Evolutionary conservation across 2,113 vertebrate species (phyloP).

Genomic region (Ondatra zibethicus): DNA sequence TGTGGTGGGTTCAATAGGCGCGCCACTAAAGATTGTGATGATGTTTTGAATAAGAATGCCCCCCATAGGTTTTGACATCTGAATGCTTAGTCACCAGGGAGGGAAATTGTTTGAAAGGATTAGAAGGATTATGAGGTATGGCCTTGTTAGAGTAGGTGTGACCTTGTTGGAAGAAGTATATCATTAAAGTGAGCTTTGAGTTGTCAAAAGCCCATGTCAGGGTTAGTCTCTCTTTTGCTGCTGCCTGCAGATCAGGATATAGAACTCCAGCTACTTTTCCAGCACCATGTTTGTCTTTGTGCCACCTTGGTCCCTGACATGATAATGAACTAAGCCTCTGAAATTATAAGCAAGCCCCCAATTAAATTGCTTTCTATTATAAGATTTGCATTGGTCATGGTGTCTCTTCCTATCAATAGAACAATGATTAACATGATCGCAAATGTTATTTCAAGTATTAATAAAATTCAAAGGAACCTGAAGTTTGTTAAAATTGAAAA

Average conservation of each 20-base stretch:
- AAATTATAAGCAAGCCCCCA: neutral
- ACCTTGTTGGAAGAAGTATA: neutral
- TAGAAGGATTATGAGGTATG: neutral
- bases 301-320: too few relatives aligned
- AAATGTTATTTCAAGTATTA: neutral
- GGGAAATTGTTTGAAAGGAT: neutral
- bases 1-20: neutral
- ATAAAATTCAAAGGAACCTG: neutral
- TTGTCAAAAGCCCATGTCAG: too few relatives aligned
- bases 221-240: too few relatives aligned
- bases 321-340: too few relatives aligned
- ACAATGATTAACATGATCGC: neutral
- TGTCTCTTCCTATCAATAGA: neutral
- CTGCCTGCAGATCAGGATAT: too few relatives aligned
- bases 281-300: too few relatives aligned
- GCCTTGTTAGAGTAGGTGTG: too few relatives aligned
- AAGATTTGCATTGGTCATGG: neutral
- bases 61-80: neutral
- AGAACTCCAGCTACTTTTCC: too few relatives aligned
- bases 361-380: neutral
- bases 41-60: neutral
- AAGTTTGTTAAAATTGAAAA: neutral
- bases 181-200: neutral
- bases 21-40: too few relatives aligned
- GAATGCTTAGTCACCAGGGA: neutral